Percentiles rank a stretch among this genome's conserved stretches.
These are phyloP conservation scores for Ianthella basta DNA, from an alignment of 37 sponge, comb jelly and placozoan genomes.

Conservation along the genomic window DNA sequence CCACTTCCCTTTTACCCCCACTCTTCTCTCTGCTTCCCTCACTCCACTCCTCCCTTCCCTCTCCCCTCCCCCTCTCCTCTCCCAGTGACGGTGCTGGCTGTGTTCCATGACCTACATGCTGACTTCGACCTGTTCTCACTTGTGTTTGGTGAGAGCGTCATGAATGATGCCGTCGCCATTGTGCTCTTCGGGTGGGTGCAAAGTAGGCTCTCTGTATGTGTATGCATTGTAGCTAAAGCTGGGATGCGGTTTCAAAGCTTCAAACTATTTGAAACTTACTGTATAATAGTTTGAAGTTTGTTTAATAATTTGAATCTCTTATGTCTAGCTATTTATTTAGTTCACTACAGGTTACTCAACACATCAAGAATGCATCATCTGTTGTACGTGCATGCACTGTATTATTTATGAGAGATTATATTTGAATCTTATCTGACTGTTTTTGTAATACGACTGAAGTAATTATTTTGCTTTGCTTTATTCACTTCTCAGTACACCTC, in stretches of 20 bases:
- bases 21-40: neutral
- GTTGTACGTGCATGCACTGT: too few species aligned
- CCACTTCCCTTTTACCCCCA: neutral
- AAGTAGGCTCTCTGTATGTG: neutral
- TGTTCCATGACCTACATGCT: slow-evolving; percentile 95
- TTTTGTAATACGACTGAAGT: too few species aligned
- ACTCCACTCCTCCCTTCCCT: neutral
- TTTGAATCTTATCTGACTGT: too few species aligned
- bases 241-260: neutral
- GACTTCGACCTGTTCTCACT: slow-evolving; percentile 93
- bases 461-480: too few species aligned
- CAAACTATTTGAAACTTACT: neutral
- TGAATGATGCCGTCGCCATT: slow-evolving; percentile 99
- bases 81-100: slow-evolving; percentile 93
- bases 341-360: too few species aligned
- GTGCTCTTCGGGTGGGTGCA: slow-evolving; percentile 62
- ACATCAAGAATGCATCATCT: too few species aligned
- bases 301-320: neutral
- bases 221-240: neutral
- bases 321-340: neutral
- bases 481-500: too few species aligned
- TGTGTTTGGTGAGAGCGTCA: slow-evolving; percentile 99
- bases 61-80: neutral
- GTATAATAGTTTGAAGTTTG: neutral
- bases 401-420: too few species aligned